Base-by-base conservation (phyloP, 2,888 invertebrate genomes). In the Physocephala rufipes region DNA sequence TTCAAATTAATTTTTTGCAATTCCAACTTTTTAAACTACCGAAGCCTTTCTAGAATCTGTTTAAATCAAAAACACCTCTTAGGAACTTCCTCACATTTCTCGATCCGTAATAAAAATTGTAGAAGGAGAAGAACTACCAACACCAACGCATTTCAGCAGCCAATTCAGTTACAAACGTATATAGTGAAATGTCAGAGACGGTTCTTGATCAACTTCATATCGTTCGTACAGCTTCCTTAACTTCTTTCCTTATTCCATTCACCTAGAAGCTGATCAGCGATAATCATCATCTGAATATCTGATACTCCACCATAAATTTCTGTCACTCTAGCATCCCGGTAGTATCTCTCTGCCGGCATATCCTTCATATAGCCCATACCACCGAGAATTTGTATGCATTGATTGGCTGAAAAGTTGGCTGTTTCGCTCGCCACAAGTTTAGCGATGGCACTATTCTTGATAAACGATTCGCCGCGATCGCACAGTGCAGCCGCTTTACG, bases 241-340 rank as follows among this genome's bases (percentile, higher is more conserved):
- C 24, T 65, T 5, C 19, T 86, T 61, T 61, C 53, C 4, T 4
- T 7, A 9, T 36, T 9, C 21, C 15, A n/a, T 30, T 69, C 66
- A 51, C 66, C 71, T 21, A 69, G 15, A 16, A 91, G 78, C 78
- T 85, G 88, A 75, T 90, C 90, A 4, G 92, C 93, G 75, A 93
- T 89, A 1, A 93, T 88, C 15, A 92, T 85, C 79, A 91, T 90
- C 85, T 93, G 93, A 72, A 93, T 90, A 85, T 93, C 93, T 16
- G 91, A 92, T 15, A 92, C 91, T 2, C 93, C 94, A 75, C 92
- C 94, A 83, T 93, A 93, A 78, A 94, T 92, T 84, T 94, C 93
- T 0, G 93, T 93, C 67, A 93, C 92, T 73, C 93, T 86, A 1
- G 93, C 92, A 85, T 94, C 93, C 76, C 91, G 87, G 83, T 91